phyloP scores from a whole-genome alignment of 2,888 invertebrate genomes.

The Sinotaia quadrata region DNA sequence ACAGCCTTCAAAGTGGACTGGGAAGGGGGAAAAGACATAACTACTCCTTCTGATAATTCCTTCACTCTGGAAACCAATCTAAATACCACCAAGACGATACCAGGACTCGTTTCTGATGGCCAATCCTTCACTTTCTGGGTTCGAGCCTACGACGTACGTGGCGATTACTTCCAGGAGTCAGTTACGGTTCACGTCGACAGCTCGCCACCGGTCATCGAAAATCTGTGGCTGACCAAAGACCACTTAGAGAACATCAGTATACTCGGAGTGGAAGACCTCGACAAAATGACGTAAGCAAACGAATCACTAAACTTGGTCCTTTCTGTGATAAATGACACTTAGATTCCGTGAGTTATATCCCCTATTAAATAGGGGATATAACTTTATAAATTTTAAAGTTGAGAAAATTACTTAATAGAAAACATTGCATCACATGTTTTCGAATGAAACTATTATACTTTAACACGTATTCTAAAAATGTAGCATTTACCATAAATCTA shows the following conservation, averaged over 20 bases:
- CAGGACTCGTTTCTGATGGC: conserved; percentile 33
- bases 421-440: too few species aligned
- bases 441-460: too few species aligned
- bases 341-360: too few species aligned
- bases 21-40: conserved; percentile 20
- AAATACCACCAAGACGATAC: conserved; percentile 22
- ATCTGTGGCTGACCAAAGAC: conserved; percentile 40
- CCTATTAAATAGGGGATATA: too few species aligned
- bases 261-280: conserved; percentile 37
- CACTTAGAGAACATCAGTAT: conserved; percentile 33
- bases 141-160: conserved; percentile 38
- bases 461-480: too few species aligned
- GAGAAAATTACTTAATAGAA: too few species aligned
- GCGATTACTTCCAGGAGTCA: conserved; percentile 31
- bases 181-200: conserved; percentile 38
- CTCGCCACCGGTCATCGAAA: conserved; percentile 42
- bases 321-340: too few species aligned
- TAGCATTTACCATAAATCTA: too few species aligned
- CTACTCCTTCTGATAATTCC: conserved; percentile 13
- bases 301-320: too few species aligned
- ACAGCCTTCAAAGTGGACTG: conserved; percentile 29
- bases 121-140: conserved; percentile 38
- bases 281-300: conserved; percentile 37
- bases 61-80: conserved; percentile 22
- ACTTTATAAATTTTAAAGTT: too few species aligned